Conservation (phyloP, 2,797 vertebrate species). For the Nannoperca obscura region DNA sequence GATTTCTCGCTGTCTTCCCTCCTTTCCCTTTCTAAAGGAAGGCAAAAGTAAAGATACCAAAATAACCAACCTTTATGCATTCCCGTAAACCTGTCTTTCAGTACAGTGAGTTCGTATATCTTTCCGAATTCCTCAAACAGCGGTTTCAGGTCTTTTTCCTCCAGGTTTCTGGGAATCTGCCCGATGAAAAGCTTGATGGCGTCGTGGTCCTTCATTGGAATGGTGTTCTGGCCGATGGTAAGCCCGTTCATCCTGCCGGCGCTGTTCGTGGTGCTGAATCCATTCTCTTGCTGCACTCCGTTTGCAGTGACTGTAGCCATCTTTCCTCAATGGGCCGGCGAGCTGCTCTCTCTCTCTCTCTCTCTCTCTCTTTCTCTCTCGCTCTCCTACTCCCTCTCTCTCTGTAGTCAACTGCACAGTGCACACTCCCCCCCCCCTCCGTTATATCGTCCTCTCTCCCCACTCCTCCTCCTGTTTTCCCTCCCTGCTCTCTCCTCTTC, state of each 20-base stretch:
- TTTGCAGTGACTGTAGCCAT: slow-evolving; percentile 94
- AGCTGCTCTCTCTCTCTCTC: slow-evolving; percentile 81
- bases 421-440: slow-evolving; percentile 65
- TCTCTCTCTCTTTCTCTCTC: slow-evolving; percentile 71
- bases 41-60: slow-evolving; percentile 52
- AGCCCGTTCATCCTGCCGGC: slow-evolving; percentile 93
- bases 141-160: slow-evolving; percentile 98
- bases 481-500: slow-evolving; percentile 52
- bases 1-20: background rate
- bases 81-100: slow-evolving; percentile 99
- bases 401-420: slow-evolving; percentile 72
- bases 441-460: slow-evolving; percentile 68
- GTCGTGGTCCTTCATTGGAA: slow-evolving; percentile 99
- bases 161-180: slow-evolving; percentile 98
- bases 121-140: slow-evolving; percentile 99
- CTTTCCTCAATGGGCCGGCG: slow-evolving; percentile 88
- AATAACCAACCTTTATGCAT: slow-evolving; percentile 97
- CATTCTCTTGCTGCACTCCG: slow-evolving; percentile 92
- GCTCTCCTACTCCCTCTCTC: slow-evolving; percentile 54
- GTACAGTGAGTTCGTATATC: slow-evolving; percentile 99
- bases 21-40: background rate
- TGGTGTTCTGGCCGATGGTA: slow-evolving; percentile 89
- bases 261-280: slow-evolving; percentile 95
- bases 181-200: slow-evolving; percentile 99
- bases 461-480: slow-evolving; percentile 53